phyloP scores from a whole-genome alignment of 1,140 invertebrate genomes.

The Luehdorfia chinensis region DNA sequence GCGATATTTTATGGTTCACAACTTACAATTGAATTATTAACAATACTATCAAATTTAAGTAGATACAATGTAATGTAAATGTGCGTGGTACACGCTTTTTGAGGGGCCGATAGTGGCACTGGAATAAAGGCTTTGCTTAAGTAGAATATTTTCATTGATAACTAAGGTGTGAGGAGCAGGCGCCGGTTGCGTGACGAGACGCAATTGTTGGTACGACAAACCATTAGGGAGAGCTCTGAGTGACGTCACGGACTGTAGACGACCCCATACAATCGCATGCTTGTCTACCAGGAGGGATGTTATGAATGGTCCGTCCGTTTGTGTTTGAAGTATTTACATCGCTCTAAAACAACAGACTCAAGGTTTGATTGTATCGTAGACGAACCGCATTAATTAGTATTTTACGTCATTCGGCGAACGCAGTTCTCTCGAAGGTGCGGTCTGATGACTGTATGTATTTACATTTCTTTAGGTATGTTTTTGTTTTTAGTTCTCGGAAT shows the following conservation, averaged over 20 bases:
- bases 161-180: no score
- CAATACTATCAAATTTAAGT: no score
- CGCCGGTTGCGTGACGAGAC: not conserved
- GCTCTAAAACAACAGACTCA: not conserved
- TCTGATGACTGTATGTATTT: not conserved
- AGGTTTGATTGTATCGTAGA: not conserved
- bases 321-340: not conserved
- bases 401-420: constrained; percentile 1
- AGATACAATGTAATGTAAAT: no score
- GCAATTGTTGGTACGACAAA: not conserved
- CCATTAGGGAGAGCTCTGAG: not conserved
- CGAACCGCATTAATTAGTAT: constrained; percentile 3
- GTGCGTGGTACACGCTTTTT: no score
- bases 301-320: not conserved
- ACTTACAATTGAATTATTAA: no score
- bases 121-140: no score
- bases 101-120: no score
- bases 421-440: not conserved
- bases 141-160: no score
- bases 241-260: not conserved
- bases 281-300: not conserved
- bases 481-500: no score
- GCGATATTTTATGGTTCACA: no score
- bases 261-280: not conserved
- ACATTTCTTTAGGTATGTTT: no score